Percentiles rank a stretch among this genome's conserved stretches.
Conservation (phyloP, 2,113 vertebrate genomes). For the Pardalotus punctatus region DNA sequence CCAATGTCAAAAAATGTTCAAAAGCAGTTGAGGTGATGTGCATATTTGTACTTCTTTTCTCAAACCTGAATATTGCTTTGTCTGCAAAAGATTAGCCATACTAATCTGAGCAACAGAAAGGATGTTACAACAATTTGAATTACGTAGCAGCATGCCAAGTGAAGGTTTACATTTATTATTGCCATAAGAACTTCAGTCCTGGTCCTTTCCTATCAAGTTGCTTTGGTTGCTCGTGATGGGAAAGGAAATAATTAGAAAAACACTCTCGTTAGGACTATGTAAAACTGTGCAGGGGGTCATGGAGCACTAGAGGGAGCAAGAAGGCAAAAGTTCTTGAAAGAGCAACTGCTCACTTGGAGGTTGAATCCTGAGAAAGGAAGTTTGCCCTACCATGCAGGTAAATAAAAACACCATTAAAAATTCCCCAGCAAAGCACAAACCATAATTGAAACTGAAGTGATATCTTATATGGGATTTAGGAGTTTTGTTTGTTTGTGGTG, state of each 20-base stretch:
- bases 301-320: slow-evolving; percentile 35
- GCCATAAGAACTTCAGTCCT: not conserved
- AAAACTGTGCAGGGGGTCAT: not conserved
- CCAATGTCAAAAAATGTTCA: not conserved
- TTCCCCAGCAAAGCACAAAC: not conserved
- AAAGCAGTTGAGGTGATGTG: not conserved
- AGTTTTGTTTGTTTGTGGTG: no score
- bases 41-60: not conserved
- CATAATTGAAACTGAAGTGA: not conserved
- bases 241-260: not conserved
- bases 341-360: not conserved
- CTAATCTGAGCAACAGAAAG: not conserved
- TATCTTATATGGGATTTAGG: not conserved
- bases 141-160: not conserved
- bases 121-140: not conserved
- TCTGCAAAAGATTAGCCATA: not conserved
- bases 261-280: not conserved
- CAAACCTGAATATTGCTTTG: not conserved
- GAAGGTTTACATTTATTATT: not conserved
- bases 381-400: not conserved
- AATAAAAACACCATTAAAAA: not conserved
- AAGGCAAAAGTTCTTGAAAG: not conserved
- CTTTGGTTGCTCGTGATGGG: accelerated
- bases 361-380: not conserved
- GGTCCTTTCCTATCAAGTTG: not conserved